Conservation (phyloP, 2,888 invertebrate genomes). For the Tetragnatha montana region DNA sequence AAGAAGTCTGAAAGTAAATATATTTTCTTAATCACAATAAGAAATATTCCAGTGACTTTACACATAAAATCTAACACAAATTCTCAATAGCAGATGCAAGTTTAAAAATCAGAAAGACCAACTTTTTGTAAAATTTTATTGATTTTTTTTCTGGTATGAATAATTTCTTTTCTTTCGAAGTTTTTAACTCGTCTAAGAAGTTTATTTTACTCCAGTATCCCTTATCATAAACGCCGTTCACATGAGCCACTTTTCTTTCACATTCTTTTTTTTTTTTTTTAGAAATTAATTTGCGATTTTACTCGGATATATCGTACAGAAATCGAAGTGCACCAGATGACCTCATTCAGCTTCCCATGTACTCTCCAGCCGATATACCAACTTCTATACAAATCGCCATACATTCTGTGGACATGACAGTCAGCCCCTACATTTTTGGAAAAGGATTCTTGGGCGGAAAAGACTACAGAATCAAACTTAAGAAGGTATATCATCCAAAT, state of each 20-base stretch:
- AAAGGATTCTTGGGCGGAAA: slow-evolving; percentile 35
- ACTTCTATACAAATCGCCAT: slow-evolving; percentile 34
- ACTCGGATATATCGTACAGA: slow-evolving; percentile 7
- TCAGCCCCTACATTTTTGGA: slow-evolving; percentile 25
- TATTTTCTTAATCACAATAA: not conserved
- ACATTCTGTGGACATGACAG: slow-evolving; percentile 24
- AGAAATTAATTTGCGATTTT: slow-evolving; percentile 21
- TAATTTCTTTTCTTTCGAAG: too few relatives aligned
- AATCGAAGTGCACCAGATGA: not conserved
- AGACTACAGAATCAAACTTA: slow-evolving; percentile 25
- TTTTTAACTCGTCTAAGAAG: too few relatives aligned
- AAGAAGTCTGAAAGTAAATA: slow-evolving; percentile 42
- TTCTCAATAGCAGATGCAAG: too few relatives aligned
- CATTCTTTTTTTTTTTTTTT: not conserved
- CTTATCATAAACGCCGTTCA: too few relatives aligned
- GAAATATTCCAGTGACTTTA: too few relatives aligned
- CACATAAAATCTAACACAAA: too few relatives aligned
- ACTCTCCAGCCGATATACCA: not conserved
- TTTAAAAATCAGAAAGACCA: too few relatives aligned
- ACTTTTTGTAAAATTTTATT: too few relatives aligned
- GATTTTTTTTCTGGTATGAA: too few relatives aligned
- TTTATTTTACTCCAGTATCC: too few relatives aligned
- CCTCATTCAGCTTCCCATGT: not conserved
- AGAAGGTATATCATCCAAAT: slow-evolving; percentile 2
- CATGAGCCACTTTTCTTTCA: too few relatives aligned